These are phyloP conservation scores for Orchestes rusci DNA, from an alignment of 2,888 invertebrate genomes.

Conservation along the genomic window DNA sequence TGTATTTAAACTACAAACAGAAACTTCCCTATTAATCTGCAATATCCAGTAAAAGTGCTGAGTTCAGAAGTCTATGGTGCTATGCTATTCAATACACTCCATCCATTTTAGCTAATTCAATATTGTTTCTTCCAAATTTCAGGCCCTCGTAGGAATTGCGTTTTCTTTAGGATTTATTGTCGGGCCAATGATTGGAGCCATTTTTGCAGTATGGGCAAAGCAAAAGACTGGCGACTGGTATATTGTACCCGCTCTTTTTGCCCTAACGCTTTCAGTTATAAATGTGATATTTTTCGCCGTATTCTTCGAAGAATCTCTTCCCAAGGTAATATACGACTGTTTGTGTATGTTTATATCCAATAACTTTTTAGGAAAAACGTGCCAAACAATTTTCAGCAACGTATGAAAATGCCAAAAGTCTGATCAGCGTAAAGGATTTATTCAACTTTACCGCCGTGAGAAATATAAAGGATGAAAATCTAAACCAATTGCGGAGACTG, in stretches of 20 bases:
- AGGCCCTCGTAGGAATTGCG: slow-evolving; percentile 95
- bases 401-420: slow-evolving; percentile 40
- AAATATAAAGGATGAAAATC: slow-evolving; percentile 55
- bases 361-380: slow-evolving; percentile 52
- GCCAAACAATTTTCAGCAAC: slow-evolving; percentile 56
- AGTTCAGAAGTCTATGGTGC: too few relatives aligned
- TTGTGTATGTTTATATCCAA: slow-evolving; percentile 35
- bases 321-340: slow-evolving; percentile 48
- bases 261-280: slow-evolving; percentile 62
- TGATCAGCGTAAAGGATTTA: slow-evolving; percentile 38
- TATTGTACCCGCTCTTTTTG: slow-evolving; percentile 71
- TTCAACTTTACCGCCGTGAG: slow-evolving; percentile 65
- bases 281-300: slow-evolving; percentile 70
- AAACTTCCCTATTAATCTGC: too few relatives aligned
- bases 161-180: slow-evolving; percentile 97
- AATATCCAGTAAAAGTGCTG: too few relatives aligned
- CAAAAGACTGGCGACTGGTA: slow-evolving; percentile 66
- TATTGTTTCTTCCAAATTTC: slow-evolving; percentile 33
- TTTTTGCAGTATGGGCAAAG: slow-evolving; percentile 66
- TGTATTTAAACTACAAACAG: too few relatives aligned
- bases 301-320: slow-evolving; percentile 78
- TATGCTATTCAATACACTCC: too few relatives aligned
- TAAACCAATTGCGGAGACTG: slow-evolving; percentile 56
- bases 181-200: slow-evolving; percentile 91
- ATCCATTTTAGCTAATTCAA: too few relatives aligned